phyloP scores from a whole-genome alignment of 1,140 invertebrate species.

The Conus ventricosus region DNA sequence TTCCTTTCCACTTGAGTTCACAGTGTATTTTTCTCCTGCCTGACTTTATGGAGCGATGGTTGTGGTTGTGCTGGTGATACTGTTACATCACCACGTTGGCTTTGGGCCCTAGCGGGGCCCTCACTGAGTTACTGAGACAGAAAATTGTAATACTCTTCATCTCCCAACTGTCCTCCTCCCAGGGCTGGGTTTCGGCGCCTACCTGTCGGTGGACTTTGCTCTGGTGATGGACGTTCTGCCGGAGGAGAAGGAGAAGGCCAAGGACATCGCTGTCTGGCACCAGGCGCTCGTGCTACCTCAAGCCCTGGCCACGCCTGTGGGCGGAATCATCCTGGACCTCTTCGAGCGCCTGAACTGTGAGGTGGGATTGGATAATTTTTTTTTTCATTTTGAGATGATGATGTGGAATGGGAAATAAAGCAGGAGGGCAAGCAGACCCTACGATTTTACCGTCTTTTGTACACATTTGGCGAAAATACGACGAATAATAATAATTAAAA shows the following conservation, averaged over 20 bases:
- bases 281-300: slow-evolving; percentile 71
- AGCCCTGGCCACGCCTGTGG: slow-evolving; percentile 70
- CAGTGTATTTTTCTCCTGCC: too few relatives aligned
- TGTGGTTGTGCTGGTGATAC: too few relatives aligned
- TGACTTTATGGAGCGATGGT: too few relatives aligned
- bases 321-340: slow-evolving; percentile 69
- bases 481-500: too few relatives aligned
- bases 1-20: too few relatives aligned
- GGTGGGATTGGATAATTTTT: slow-evolving; percentile 60
- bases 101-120: too few relatives aligned
- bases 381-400: slow-evolving; percentile 56
- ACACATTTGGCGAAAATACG: too few relatives aligned
- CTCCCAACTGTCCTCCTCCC: not conserved
- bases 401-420: too few relatives aligned
- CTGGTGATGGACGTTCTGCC: slow-evolving; percentile 73
- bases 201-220: slow-evolving; percentile 72
- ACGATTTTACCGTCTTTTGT: too few relatives aligned
- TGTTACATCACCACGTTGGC: too few relatives aligned
- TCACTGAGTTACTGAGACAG: too few relatives aligned
- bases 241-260: slow-evolving; percentile 69
- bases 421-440: not conserved
- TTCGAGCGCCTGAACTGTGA: slow-evolving; percentile 71
- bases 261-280: slow-evolving; percentile 73
- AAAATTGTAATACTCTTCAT: too few relatives aligned
- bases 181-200: slow-evolving; percentile 73